Percentiles rank a stretch among this genome's conserved stretches.
These are phyloP conservation scores for Etia nguti DNA, from an alignment of 2,113 vertebrate genomes.

Conservation along the genomic window DNA sequence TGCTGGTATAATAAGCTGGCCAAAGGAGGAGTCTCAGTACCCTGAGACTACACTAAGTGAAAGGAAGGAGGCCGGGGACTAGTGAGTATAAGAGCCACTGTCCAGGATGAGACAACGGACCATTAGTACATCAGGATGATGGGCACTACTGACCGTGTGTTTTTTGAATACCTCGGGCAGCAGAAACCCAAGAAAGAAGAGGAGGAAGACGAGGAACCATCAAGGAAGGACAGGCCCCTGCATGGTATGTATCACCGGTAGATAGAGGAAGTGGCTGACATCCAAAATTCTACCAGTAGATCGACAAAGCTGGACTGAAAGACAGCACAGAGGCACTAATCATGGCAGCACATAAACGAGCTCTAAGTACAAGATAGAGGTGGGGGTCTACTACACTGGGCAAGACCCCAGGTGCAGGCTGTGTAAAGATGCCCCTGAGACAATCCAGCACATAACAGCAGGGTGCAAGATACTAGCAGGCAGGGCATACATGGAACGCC, in stretches of 20 bases:
- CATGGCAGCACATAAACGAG: background rate
- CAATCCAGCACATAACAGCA: too few relatives aligned
- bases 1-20: background rate
- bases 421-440: too few relatives aligned
- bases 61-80: background rate
- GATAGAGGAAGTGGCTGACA: background rate
- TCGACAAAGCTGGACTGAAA: background rate
- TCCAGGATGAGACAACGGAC: background rate
- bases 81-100: background rate
- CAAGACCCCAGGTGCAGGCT: too few relatives aligned
- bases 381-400: too few relatives aligned
- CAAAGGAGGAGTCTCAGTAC: background rate
- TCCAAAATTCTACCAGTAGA: background rate
- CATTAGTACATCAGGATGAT: background rate
- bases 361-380: background rate
- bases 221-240: background rate
- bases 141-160: background rate
- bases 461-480: too few relatives aligned
- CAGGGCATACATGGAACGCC: too few relatives aligned
- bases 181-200: background rate
- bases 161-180: background rate
- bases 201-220: background rate
- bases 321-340: background rate
- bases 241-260: background rate
- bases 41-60: background rate